Percentiles rank a stretch among this genome's conserved stretches.
Conservation (phyloP, 1,140 invertebrate species). For the Doryteuthis pealeii region DNA sequence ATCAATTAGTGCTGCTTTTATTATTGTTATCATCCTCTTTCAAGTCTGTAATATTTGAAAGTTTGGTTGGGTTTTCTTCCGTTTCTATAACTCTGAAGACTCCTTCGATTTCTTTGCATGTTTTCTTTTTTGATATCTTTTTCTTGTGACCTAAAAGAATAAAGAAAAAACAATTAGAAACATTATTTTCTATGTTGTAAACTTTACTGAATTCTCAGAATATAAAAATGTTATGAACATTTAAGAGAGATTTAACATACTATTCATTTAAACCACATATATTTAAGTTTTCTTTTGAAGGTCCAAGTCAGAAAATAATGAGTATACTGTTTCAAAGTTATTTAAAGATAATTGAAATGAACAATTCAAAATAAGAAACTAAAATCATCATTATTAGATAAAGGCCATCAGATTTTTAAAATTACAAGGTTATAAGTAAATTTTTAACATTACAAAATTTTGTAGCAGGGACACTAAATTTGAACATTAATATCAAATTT, state of each 20-base stretch:
- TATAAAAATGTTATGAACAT: background rate
- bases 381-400: too few relatives aligned
- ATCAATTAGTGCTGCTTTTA: background rate
- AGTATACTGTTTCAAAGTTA: background rate
- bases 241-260: background rate
- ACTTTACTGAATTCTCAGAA: background rate
- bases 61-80: background rate
- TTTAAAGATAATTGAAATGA: background rate
- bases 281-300: background rate
- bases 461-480: too few relatives aligned
- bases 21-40: background rate
- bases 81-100: conserved; percentile 6
- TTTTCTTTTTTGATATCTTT: background rate
- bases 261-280: background rate
- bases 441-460: too few relatives aligned
- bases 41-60: background rate
- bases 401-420: too few relatives aligned
- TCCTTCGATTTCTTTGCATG: conserved; percentile 1
- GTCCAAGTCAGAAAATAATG: background rate
- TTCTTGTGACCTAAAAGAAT: background rate
- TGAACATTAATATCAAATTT: too few relatives aligned
- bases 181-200: background rate
- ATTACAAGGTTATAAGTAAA: too few relatives aligned
- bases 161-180: background rate
- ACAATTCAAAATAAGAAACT: too few relatives aligned